These are phyloP conservation scores for Sarcophaga subvicina DNA, from an alignment of 2,888 invertebrate genomes.

Conservation along the genomic window DNA sequence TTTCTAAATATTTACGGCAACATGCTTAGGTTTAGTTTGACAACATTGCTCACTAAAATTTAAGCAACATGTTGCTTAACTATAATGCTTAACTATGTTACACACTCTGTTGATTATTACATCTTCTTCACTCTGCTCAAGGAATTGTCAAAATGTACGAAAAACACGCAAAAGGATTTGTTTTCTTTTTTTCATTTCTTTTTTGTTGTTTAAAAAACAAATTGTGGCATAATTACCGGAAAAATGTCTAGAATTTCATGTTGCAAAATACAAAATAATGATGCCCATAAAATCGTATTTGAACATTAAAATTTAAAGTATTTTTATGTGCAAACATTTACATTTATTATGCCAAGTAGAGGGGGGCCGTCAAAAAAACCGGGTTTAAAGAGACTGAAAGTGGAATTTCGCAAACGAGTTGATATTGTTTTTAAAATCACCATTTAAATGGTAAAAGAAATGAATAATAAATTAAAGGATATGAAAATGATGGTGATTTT, in stretches of 20 bases:
- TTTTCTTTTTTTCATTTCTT: conserved; percentile 5
- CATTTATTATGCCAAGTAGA: neutral
- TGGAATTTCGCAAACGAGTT: neutral
- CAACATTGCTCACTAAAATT: too few species aligned
- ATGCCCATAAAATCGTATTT: conserved; percentile 25
- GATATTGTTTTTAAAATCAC: neutral
- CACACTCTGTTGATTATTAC: neutral
- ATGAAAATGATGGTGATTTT: neutral
- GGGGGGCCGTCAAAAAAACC: neutral
- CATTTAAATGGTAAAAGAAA: neutral
- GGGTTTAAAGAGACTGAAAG: too few species aligned
- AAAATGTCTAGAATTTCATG: conserved; percentile 44
- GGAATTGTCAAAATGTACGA: conserved; percentile 34
- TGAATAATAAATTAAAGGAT: neutral
- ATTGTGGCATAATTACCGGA: conserved; percentile 67
- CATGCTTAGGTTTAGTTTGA: neutral
- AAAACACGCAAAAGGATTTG: conserved; percentile 19
- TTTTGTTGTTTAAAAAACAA: conserved; percentile 29
- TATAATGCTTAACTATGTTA: neutral
- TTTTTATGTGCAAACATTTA: conserved; percentile 8
- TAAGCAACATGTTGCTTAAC: conserved; percentile 25
- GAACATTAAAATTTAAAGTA: conserved; percentile 9
- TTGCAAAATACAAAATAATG: conserved; percentile 16
- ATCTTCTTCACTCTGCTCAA: conserved; percentile 22
- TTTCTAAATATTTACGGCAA: conserved; percentile 3